Percentiles rank a stretch among this genome's conserved stretches.
Evolutionary conservation across 2,888 invertebrate genomes (phyloP).

Genomic region (Andrena praecox): DNA sequence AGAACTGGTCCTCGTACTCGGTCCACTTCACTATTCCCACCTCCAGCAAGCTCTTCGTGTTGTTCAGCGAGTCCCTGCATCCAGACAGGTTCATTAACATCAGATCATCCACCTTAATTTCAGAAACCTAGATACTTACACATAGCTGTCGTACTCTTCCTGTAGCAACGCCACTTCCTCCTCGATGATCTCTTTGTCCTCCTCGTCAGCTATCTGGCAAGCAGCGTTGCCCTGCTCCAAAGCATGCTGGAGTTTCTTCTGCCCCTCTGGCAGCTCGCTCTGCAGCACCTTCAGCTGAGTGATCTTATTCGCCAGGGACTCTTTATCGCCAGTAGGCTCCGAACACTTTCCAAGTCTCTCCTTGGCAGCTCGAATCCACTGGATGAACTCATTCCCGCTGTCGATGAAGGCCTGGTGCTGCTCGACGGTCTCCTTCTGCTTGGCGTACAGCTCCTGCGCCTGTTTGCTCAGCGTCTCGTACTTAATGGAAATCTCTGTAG

Average conservation of each 20-base stretch:
- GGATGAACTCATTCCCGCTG: conserved; percentile 95
- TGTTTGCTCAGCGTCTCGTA: conserved; percentile 96
- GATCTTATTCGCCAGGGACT: conserved; percentile 93
- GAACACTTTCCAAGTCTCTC: conserved; percentile 96
- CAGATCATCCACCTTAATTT: neutral
- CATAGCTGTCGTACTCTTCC: conserved; percentile 95
- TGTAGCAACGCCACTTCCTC: conserved; percentile 96
- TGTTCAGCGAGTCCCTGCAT: conserved; percentile 90
- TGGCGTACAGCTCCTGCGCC: conserved; percentile 95
- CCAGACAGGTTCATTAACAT: too few species aligned
- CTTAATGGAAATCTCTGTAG: conserved; percentile 95
- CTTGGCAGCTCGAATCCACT: conserved; percentile 96
- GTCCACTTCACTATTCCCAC: conserved; percentile 97
- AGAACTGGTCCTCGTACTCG: conserved; percentile 96
- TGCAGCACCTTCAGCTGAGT: conserved; percentile 94
- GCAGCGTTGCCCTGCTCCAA: conserved; percentile 94
- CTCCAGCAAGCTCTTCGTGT: conserved; percentile 93
- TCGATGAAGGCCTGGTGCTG: conserved; percentile 97
- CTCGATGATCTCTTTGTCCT: conserved; percentile 95
- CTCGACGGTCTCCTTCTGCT: conserved; percentile 95
- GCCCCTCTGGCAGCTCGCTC: conserved; percentile 93
- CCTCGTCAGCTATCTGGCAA: conserved; percentile 93
- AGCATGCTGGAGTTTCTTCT: conserved; percentile 93
- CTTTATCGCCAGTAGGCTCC: conserved; percentile 96
- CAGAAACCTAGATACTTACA: conserved; percentile 86